Evolutionary conservation across 2,113 vertebrate genomes (phyloP).

Genomic region (Phaethon lepturus): DNA sequence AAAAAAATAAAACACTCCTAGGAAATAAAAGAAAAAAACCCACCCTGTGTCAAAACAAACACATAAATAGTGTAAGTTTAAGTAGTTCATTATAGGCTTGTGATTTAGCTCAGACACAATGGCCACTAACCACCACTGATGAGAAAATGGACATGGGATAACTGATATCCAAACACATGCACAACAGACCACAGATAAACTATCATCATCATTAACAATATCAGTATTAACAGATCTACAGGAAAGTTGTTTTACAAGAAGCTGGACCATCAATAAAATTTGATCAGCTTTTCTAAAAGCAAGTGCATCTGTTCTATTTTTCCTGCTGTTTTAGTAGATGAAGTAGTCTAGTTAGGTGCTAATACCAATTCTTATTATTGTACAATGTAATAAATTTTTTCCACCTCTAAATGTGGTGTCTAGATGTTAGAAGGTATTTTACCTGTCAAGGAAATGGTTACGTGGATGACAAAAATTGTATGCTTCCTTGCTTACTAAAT

Average conservation of each 20-base stretch:
- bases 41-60: background rate
- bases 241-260: background rate
- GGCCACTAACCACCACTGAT: background rate
- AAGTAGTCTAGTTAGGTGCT: background rate
- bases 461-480: background rate
- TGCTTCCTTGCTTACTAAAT: background rate
- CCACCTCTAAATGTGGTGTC: background rate
- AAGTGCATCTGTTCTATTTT: background rate
- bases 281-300: background rate
- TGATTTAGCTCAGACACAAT: background rate
- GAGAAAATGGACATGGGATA: background rate
- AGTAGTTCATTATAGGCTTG: background rate
- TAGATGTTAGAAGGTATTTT: background rate
- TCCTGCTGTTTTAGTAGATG: background rate
- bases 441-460: background rate
- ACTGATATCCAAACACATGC: background rate
- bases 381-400: background rate
- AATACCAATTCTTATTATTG: background rate
- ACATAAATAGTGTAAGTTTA: background rate
- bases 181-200: background rate
- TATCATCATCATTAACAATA: background rate
- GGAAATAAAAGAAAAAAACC: background rate
- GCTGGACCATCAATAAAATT: background rate
- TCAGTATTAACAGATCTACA: background rate
- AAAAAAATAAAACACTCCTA: rapidly evolving